These are phyloP conservation scores for Aphelenchoides fujianensis DNA, from an alignment of 1,140 invertebrate genomes.

Conservation along the genomic window DNA sequence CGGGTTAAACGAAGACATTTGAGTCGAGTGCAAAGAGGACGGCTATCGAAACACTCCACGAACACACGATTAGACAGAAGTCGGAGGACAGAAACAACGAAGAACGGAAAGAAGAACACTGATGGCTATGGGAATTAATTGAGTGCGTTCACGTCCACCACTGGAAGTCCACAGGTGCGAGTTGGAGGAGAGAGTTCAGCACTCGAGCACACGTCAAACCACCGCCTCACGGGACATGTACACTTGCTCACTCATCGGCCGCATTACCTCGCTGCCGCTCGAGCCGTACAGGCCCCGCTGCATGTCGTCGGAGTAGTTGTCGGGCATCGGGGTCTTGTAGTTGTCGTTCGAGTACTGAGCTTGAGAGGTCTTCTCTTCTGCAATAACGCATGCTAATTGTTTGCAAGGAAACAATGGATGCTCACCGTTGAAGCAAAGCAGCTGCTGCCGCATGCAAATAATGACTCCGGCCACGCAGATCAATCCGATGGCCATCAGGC, in stretches of 20 bases:
- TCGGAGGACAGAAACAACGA: no score
- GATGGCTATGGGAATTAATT: conserved; percentile 2
- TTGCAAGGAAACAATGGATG: neutral
- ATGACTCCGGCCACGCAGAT: conserved; percentile 37
- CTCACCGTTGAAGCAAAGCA: conserved; percentile 57
- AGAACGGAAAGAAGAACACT: no score
- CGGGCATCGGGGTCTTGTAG: conserved; percentile 33
- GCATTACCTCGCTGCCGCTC: conserved; percentile 41
- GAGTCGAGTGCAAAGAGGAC: no score
- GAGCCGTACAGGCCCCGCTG: conserved; percentile 40
- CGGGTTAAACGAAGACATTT: no score
- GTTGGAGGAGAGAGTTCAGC: conserved; percentile 25
- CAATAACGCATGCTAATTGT: conserved; percentile 14
- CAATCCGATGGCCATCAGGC: conserved; percentile 37
- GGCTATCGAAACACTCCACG: no score
- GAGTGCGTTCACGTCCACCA: no score
- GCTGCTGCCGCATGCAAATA: conserved; percentile 48
- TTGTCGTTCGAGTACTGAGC: conserved; percentile 52
- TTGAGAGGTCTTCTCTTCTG: conserved; percentile 44
- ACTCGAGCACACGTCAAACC: conserved; percentile 41
- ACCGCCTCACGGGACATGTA: conserved; percentile 59
- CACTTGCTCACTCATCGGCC: conserved; percentile 32
- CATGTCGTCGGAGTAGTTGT: conserved; percentile 53
- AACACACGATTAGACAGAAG: no score
- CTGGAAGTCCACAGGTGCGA: no score